Conservation (phyloP, 2,888 invertebrate species). For the Gandaritis pyraliata region DNA sequence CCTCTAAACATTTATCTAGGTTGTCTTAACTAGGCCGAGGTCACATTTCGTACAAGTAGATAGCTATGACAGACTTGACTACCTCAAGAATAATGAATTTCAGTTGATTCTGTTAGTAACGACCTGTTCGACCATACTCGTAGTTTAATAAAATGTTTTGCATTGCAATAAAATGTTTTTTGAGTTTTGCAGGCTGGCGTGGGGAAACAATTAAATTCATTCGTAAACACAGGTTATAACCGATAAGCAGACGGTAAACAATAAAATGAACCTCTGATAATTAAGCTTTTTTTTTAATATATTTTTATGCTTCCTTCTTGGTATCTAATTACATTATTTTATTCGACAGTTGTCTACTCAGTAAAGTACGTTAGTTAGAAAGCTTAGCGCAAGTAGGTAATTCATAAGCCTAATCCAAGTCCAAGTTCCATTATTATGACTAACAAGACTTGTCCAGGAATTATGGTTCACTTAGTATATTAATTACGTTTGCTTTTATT, state of each 20-base stretch:
- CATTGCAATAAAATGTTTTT: too few species aligned
- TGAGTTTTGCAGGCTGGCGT: not conserved
- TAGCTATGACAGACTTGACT: not conserved
- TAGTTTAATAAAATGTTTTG: constrained; percentile 6
- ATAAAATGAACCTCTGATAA: too few species aligned
- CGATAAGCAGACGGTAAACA: too few species aligned
- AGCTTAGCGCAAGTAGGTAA: not conserved
- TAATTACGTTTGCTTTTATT: constrained; percentile 5
- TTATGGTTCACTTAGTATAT: constrained; percentile 17
- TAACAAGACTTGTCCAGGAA: constrained; percentile 6
- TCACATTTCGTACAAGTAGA: constrained; percentile 10
- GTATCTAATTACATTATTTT: too few species aligned
- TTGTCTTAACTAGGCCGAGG: constrained; percentile 14
- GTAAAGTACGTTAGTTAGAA: not conserved
- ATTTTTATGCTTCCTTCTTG: too few species aligned
- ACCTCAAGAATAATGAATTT: not conserved
- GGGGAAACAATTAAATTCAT: not conserved
- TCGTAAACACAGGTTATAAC: too few species aligned
- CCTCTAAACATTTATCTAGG: not conserved
- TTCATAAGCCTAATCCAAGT: not conserved
- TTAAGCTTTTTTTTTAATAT: too few species aligned
- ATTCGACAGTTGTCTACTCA: not conserved
- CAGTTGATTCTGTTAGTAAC: not conserved
- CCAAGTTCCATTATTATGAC: constrained; percentile 14
- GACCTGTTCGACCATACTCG: constrained; percentile 2